Evolutionary conservation across 2,113 vertebrate species (phyloP), one percentile per base, ranked within the genome.

Genomic region (Rhinichthys klamathensis): DNA sequence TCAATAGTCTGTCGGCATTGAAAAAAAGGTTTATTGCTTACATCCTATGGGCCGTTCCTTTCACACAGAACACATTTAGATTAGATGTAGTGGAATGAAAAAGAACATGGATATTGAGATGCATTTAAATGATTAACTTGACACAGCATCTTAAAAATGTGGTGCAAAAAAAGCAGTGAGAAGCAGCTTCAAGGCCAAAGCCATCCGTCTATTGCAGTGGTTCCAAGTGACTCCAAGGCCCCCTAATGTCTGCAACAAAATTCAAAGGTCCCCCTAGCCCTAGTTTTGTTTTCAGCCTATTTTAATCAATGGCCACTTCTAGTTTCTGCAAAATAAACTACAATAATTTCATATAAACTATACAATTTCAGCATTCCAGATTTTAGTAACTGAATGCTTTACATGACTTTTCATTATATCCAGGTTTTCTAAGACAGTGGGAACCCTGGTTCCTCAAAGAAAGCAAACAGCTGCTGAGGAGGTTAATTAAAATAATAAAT

Each of bases 1-100:
- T 88, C 15, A 93, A 99, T 99, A 30, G 93, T 83, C 98, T 99
- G 60, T 60, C 4, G 46, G 21, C 61, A 83, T 18, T 65, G 35
- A 15, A 80, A 18, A 88, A 87, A 75, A 32, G 6, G 11, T 65
- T 65, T 16, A 30, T 12, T 32, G 38, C 7, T 54, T 4, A 27
- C n/a, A 76, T 32, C 25, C 51, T 76, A 49, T 27, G n/a, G 46
- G 6, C 11, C 2, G 5, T 15, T 9, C 38, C 38, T 41, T 41
- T 13, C 35, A 30, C 25, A 76, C 7, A 30, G 46, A 65, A 30
- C 6, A 16, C 6, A 9, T 70, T 70, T 8, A 41, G 32, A 41
- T n/a, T 25, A 25, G 18, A 58, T 21, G 38, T 9, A 41, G 38
- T 41, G 38, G 38, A 41, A 58, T 8, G 13, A 65, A 16, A 65